Percentiles rank a stretch among this genome's conserved stretches.
Evolutionary conservation across 2,888 invertebrate species (phyloP).

Genomic region (Pecten maximus): DNA sequence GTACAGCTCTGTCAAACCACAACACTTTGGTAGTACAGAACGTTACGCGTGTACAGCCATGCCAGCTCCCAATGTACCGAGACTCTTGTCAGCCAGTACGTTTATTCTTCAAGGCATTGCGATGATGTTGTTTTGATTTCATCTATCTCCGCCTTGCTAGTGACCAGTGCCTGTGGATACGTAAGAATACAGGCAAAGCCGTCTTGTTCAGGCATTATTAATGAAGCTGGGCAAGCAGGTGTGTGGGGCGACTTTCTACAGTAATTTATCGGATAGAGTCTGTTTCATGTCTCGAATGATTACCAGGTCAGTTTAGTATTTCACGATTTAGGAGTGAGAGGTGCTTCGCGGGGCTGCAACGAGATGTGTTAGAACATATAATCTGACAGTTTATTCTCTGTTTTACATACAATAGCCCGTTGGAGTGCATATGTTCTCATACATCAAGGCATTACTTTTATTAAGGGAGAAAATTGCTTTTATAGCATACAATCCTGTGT

Average conservation of each 20-base stretch:
- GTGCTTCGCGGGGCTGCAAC: neutral
- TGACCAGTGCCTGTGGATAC: neutral
- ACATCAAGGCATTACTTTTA: slow-evolving; percentile 20
- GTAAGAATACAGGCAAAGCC: neutral
- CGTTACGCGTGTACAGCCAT: neutral
- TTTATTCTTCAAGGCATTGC: slow-evolving; percentile 13
- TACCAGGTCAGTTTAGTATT: slow-evolving; percentile 20
- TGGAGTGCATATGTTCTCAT: neutral
- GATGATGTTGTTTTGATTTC: neutral
- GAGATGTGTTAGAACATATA: neutral
- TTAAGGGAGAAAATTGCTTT: slow-evolving; percentile 23
- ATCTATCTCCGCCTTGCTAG: neutral
- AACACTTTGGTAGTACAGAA: neutral
- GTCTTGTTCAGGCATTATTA: slow-evolving; percentile 13
- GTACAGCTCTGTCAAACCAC: neutral
- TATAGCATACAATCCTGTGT: neutral
- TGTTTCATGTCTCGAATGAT: neutral
- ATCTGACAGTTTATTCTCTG: neutral
- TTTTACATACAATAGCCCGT: slow-evolving; percentile 1
- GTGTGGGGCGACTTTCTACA: neutral
- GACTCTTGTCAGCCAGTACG: neutral
- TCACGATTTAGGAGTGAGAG: slow-evolving; percentile 4
- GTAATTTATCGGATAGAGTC: slow-evolving; percentile 1
- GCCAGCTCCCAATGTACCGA: neutral
- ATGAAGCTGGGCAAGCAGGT: neutral